Percentiles rank a stretch among this genome's conserved stretches.
Conservation (phyloP, 35 echinoderm and acorn worm species). For the Chiridota heheva region DNA sequence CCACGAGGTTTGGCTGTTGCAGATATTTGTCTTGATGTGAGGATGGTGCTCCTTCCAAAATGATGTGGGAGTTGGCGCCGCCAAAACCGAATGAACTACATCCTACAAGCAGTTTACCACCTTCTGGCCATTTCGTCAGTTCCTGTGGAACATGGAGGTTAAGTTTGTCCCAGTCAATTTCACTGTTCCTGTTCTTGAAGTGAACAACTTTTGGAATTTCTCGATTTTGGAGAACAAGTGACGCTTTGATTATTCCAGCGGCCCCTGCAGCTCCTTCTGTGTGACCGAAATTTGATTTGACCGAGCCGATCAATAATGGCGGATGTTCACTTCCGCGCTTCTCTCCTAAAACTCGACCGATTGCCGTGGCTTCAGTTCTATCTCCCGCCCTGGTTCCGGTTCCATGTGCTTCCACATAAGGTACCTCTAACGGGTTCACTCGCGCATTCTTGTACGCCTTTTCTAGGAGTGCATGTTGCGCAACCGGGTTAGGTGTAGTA, state of each 20-base stretch:
- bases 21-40: too few relatives aligned
- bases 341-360: constrained; percentile 12
- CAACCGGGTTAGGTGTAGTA: constrained; percentile 25
- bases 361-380: constrained; percentile 35
- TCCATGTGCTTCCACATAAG: constrained; percentile 51
- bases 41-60: constrained; percentile 37
- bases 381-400: constrained; percentile 45
- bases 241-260: constrained; percentile 65
- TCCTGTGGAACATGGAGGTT: constrained; percentile 33
- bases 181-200: constrained; percentile 43
- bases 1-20: background rate
- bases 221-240: constrained; percentile 25
- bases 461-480: constrained; percentile 11
- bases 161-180: constrained; percentile 33
- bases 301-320: constrained; percentile 62
- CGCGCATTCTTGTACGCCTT: constrained; percentile 17
- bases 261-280: constrained; percentile 52
- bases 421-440: constrained; percentile 28
- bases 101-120: constrained; percentile 20
- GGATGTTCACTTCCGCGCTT: background rate
- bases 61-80: constrained; percentile 60
- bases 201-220: constrained; percentile 55
- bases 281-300: constrained; percentile 67
- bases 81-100: constrained; percentile 80
- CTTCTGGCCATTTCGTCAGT: constrained; percentile 40